These are phyloP conservation scores for Cheirogaleus medius DNA, from an alignment of 2,113 vertebrate genomes.

Conservation along the genomic window DNA sequence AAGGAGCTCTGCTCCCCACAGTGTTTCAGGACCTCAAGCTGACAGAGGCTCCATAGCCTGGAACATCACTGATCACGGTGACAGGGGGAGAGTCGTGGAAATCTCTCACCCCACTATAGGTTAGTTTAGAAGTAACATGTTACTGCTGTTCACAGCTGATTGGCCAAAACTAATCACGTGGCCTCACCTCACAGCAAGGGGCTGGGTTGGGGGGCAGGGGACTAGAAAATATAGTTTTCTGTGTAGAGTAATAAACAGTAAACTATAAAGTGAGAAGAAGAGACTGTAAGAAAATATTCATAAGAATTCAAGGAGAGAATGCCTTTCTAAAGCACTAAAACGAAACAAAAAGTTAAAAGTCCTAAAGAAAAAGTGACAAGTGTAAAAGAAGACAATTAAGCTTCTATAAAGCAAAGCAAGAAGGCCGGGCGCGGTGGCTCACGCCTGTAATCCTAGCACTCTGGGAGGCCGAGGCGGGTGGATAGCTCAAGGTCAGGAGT, in stretches of 20 bases:
- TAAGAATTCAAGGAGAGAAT: not conserved
- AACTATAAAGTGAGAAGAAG: not conserved
- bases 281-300: constrained; percentile 38
- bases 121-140: not conserved
- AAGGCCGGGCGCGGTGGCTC: no score
- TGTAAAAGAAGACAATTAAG: not conserved
- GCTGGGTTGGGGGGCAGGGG: not conserved
- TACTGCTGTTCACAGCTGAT: not conserved
- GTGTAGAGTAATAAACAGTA: not conserved
- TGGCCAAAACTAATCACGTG: not conserved
- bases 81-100: not conserved
- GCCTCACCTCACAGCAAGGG: not conserved
- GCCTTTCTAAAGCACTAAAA: not conserved
- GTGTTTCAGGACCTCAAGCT: not conserved
- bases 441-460: no score
- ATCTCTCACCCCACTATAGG: not conserved
- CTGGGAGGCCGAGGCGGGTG: no score
- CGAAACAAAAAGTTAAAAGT: not conserved
- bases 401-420: constrained; percentile 23
- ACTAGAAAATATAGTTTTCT: not conserved
- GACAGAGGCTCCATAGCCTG: not conserved
- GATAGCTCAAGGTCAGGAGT: no score
- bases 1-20: not conserved
- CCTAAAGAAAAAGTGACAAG: not conserved
- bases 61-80: not conserved